These are phyloP conservation scores for Rhyacophila brunnea DNA, from an alignment of 1,140 invertebrate species.

Conservation along the genomic window DNA sequence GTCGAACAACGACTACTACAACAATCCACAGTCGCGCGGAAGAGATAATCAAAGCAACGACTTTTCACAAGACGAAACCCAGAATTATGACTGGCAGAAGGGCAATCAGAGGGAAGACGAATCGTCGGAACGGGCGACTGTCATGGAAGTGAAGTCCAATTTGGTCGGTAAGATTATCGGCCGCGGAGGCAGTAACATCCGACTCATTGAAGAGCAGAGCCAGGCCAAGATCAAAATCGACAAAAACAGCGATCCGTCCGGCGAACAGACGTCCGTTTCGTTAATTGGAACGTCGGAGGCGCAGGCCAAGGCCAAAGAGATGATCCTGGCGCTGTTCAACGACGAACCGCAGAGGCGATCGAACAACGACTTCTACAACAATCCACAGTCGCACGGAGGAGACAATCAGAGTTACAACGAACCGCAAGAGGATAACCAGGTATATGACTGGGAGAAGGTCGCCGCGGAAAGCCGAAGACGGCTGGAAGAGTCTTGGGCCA, in stretches of 20 bases:
- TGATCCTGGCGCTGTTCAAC: slow-evolving; percentile 52
- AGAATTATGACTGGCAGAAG: slow-evolving; percentile 43
- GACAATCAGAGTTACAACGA: slow-evolving; percentile 42
- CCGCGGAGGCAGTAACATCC: slow-evolving; percentile 72
- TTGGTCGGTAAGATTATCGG: slow-evolving; percentile 56
- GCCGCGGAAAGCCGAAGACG: slow-evolving; percentile 52
- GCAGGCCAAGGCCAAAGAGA: slow-evolving; percentile 52
- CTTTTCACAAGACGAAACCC: slow-evolving; percentile 39
- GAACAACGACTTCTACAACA: background rate
- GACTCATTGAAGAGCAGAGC: slow-evolving; percentile 60
- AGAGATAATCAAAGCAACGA: slow-evolving; percentile 43
- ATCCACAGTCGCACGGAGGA: slow-evolving; percentile 34
- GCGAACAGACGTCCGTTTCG: slow-evolving; percentile 48
- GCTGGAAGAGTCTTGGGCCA: slow-evolving; percentile 59
- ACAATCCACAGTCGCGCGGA: slow-evolving; percentile 27
- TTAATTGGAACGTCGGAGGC: slow-evolving; percentile 55
- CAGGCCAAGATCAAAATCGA: slow-evolving; percentile 45
- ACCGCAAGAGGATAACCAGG: slow-evolving; percentile 39
- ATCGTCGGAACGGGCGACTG: background rate
- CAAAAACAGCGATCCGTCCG: slow-evolving; percentile 44
- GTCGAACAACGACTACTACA: background rate
- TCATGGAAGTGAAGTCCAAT: slow-evolving; percentile 12
- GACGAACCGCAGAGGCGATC: background rate
- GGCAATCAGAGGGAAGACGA: background rate
- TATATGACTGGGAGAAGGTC: slow-evolving; percentile 44